Conservation (phyloP, 2,113 vertebrate species). For the Tragelaphus buxtoni region DNA sequence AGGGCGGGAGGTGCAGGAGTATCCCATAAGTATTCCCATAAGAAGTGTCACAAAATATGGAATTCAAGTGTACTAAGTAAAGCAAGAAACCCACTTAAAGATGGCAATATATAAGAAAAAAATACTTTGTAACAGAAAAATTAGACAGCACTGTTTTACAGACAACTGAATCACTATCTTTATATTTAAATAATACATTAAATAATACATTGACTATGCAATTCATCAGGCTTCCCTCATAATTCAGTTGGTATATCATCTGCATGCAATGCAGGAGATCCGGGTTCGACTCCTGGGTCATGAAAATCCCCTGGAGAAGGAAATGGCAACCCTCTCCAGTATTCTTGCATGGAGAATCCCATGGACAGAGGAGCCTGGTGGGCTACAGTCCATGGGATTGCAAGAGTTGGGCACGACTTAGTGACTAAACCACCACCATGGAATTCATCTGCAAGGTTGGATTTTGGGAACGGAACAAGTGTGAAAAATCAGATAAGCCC, state of each 20-base stretch:
- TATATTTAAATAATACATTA: neutral
- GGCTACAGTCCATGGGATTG: neutral
- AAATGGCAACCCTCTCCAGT: neutral
- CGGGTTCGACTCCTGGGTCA: neutral
- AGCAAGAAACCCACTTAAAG: neutral
- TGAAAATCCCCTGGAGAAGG: neutral
- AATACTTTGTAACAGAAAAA: neutral
- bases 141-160: neutral
- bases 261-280: neutral
- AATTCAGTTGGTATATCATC: neutral
- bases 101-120: neutral
- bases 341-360: neutral
- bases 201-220: neutral
- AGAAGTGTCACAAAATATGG: neutral
- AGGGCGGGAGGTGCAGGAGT: neutral
- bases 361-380: neutral
- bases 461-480: neutral
- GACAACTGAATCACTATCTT: neutral
- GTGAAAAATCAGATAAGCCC: neutral
- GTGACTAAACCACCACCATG: neutral
- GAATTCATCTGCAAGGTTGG: neutral
- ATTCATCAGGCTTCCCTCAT: neutral
- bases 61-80: neutral
- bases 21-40: neutral
- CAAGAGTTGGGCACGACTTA: neutral